Base-by-base conservation (phyloP, 2,113 vertebrate species). In the Accipiter cooperii region DNA sequence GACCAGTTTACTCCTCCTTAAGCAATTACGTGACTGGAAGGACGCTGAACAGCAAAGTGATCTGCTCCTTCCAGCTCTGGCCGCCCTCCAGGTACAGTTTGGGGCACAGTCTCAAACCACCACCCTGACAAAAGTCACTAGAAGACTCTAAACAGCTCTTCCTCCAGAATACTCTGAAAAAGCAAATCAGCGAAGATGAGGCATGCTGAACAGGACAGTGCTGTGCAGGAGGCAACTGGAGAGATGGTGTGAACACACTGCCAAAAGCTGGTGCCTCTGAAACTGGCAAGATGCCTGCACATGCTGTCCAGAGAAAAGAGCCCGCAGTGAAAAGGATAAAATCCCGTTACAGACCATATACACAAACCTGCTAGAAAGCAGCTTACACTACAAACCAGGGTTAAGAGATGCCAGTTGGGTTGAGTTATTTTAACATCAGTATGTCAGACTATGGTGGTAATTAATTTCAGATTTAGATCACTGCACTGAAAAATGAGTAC, bases 311-410 rank as follows among this genome's bases (percentile, higher is more conserved):
- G 42, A 5, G 33, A 13, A 3, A 38, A 40, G 40, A 22, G 10
- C 18, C 21, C 4, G 6, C 8, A 5, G 51, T 0, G 20, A 5
- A 4, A 29, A 11, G 40, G 40, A 6, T 4, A 17, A 29, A 29
- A 24, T 8, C 65, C 74, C 2, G 9, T 4, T 5, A 7, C 29
- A 5, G 38, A 7, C 38, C 16, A 3, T 0, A 0, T 4, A 1
- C 29, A 2, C 16, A 34, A 12, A 51, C 15, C 38, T 13, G 47
- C 46, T 1, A 16, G 75, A n/a, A 58, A 74, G 38, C 42, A 22
- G 74, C 71, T 12, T 3, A 10, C 5, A 0, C 65, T 8, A 3
- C 64, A 9, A 16, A 17, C n/a, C 64, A 2, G 52, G 52, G 44
- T 4, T 16, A 12, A 17, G 66, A 40, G 87, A 38, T 22, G 13